Conservation (phyloP, 2,888 invertebrate species). For the Corbicula japonica region DNA sequence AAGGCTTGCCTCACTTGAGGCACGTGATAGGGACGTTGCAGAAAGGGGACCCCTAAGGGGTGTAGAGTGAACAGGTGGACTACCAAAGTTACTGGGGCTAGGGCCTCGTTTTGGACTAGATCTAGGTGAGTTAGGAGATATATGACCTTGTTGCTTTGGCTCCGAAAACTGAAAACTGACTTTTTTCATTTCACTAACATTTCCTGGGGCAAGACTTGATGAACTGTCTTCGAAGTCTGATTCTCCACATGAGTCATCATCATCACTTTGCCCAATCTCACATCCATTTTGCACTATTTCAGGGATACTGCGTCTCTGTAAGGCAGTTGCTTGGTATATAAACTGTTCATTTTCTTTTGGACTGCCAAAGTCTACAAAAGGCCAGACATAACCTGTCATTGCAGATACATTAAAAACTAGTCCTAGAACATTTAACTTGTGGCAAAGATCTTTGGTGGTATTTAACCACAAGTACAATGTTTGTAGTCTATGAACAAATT, state of each 20-base stretch:
- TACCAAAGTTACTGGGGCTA: conserved; percentile 67
- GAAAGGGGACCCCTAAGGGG: conserved; percentile 64
- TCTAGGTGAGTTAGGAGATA: conserved; percentile 13
- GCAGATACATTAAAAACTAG: conserved; percentile 83
- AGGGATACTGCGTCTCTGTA: conserved; percentile 70
- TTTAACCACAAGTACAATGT: conserved; percentile 97
- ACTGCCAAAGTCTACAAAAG: conserved; percentile 80
- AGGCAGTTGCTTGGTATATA: conserved; percentile 10
- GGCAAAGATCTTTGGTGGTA: conserved; percentile 93
- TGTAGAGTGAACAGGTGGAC: conserved; percentile 75
- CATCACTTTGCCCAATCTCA: conserved; percentile 64
- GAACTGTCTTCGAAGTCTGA: conserved; percentile 6
- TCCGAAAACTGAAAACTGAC: conserved; percentile 61
- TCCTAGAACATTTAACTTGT: conserved; percentile 91
- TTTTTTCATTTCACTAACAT: conserved; percentile 48
- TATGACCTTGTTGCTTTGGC: conserved; percentile 10
- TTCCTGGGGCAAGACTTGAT: conserved; percentile 7
- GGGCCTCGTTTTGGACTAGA: conserved; percentile 66
- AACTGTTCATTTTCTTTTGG: conserved; percentile 47
- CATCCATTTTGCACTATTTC: conserved; percentile 69
- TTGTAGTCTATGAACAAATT: conserved; percentile 91
- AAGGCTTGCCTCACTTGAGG: conserved; percentile 82
- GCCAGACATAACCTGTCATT: conserved; percentile 82
- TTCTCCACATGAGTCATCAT: conserved; percentile 61
- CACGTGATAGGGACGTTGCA: conserved; percentile 74